Base-by-base conservation (phyloP, 2,797 vertebrate genomes). In the Gymnoscopelus braueri region DNA sequence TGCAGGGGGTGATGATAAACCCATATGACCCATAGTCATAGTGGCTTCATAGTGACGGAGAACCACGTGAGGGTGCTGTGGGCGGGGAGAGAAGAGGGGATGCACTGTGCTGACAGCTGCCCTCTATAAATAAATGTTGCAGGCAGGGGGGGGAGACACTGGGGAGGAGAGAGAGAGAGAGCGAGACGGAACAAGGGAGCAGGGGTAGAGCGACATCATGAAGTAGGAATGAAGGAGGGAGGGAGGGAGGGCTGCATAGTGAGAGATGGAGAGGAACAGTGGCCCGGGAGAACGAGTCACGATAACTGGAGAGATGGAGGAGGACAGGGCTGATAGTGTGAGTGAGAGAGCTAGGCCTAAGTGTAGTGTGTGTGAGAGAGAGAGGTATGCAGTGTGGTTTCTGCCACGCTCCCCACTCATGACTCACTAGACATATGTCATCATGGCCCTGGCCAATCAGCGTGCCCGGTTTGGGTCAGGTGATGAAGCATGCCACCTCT, bases 71-170 rank as follows among this genome's bases (percentile, higher is more conserved):
- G 35, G 13, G n/a, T 39, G 47, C 35, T 49, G 49, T 44, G 29
- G 5, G 65, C 52, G 69, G 71, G 12, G 64, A 39, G 71, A 74
- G 29, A 66, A 65, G 75, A 72, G 10, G 4, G 15, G 9, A 52
- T 35, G 23, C 72, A 78, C 63, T 86, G 84, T 78, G 79, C 75
- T 82, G 89, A 89, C 89, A 92, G 86, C 87, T 91, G 91, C 87
- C 84, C 84, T 89, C 90, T 92, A 91, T 87, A 90, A 91, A 93
- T 92, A 92, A 88, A 89, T 81, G 71, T 82, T 15, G 64, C 84
- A 84, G 39, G 61, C 19, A 24, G 23, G 12, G 29, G 29, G 32
- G 19, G 55, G 8, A 23, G 26, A 29, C 6, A 23, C 13, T 26
- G 32, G 80, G 77, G 75, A 59, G 81, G 86, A 67, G 66, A 63